Percentiles rank a stretch among this genome's conserved stretches.
phyloP scores from a whole-genome alignment of 2,113 vertebrate genomes.

The zebrafish (Danio rerio) region DNA sequence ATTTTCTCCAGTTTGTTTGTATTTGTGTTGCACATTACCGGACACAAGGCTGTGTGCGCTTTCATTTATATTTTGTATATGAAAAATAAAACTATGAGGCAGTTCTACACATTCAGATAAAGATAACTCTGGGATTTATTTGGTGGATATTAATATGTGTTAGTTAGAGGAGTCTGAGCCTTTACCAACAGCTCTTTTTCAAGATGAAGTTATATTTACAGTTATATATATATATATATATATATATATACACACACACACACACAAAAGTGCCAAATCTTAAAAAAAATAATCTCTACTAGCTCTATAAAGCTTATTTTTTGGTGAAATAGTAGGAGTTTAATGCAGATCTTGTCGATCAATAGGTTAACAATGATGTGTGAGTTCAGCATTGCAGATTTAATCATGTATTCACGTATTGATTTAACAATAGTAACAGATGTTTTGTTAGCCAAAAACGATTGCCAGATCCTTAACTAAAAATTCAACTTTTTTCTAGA shows the following conservation, averaged over 20 bases:
- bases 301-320: background rate
- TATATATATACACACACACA: no score
- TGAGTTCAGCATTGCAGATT: background rate
- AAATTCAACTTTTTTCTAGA: background rate
- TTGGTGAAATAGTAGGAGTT: background rate
- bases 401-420: background rate
- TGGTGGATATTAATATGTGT: background rate
- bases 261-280: conserved; percentile 7
- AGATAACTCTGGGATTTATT: conserved; percentile 4
- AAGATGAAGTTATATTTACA: background rate
- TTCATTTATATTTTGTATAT: conserved; percentile 2
- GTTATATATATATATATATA: no score
- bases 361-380: background rate
- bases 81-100: background rate
- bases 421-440: background rate
- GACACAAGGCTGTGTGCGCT: background rate
- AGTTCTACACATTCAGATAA: background rate
- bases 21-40: background rate
- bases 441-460: background rate
- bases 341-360: background rate
- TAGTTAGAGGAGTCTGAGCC: background rate
- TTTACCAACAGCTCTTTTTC: background rate
- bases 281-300: background rate
- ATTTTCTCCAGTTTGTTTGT: background rate
- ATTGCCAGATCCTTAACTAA: background rate